Evolutionary conservation across 1,140 invertebrate species (phyloP).

Genomic region (Macrobrachium rosenbergii): DNA sequence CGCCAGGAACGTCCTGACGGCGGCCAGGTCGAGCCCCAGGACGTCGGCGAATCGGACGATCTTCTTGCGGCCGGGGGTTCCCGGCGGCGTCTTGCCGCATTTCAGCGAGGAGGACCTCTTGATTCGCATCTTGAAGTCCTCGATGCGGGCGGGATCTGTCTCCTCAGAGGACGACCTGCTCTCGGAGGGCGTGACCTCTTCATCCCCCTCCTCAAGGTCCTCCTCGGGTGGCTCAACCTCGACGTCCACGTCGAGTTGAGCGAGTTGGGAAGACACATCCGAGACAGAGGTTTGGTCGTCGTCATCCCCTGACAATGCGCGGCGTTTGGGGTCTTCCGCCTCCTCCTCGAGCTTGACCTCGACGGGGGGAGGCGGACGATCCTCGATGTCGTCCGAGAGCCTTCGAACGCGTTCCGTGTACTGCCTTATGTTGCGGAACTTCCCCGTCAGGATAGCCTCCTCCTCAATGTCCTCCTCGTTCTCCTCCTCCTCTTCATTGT

Average conservation of each 20-base stretch:
- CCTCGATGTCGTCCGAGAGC: conserved; percentile 54
- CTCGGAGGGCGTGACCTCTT: conserved; percentile 13
- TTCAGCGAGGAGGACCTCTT: conserved; percentile 88
- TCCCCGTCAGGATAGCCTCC: conserved; percentile 54
- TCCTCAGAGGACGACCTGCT: conserved; percentile 55
- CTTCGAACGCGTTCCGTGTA: conserved; percentile 58
- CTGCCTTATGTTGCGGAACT: conserved; percentile 60
- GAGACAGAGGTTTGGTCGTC: conserved; percentile 7
- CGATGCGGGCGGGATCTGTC: conserved; percentile 55
- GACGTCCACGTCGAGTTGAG: conserved; percentile 42
- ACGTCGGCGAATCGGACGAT: conserved; percentile 96
- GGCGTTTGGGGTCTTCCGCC: conserved; percentile 1
- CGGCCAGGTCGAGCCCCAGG: conserved; percentile 91
- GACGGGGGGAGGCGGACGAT: conserved; percentile 14
- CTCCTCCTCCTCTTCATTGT: conserved; percentile 61
- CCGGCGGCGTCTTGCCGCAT: conserved; percentile 91
- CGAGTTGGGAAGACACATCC: conserved; percentile 47
- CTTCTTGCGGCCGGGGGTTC: conserved; percentile 90
- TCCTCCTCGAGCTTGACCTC: conserved; percentile 36
- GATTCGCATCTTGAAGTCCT: conserved; percentile 71
- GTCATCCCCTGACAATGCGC: neutral
- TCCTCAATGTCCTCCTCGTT: conserved; percentile 65
- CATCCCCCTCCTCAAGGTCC: conserved; percentile 33
- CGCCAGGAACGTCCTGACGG: conserved; percentile 89
- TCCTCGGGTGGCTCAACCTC: conserved; percentile 26